These are phyloP conservation scores for Avahi laniger DNA, from an alignment of 2,797 vertebrate species.

Conservation along the genomic window DNA sequence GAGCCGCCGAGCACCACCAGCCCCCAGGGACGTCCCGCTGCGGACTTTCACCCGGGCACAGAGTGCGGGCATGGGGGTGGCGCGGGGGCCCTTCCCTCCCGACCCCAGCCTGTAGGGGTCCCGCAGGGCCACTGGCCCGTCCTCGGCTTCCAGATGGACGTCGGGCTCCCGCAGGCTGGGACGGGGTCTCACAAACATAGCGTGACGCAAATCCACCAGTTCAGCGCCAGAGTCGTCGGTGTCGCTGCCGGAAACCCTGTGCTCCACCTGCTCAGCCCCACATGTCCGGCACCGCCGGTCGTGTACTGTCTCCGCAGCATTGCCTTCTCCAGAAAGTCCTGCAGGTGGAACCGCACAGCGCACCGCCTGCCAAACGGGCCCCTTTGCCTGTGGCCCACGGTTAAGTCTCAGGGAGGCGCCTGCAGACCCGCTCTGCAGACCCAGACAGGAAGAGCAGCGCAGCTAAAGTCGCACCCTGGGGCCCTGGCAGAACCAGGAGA, in stretches of 20 bases:
- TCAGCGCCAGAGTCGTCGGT: fast-evolving
- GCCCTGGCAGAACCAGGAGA: fast-evolving
- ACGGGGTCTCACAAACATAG: too few relatives aligned
- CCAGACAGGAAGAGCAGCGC: not conserved
- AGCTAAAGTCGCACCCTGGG: fast-evolving
- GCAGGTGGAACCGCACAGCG: fast-evolving
- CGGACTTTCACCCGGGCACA: not conserved
- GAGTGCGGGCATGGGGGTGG: too few relatives aligned
- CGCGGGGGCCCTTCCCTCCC: not conserved
- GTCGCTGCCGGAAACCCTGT: not conserved
- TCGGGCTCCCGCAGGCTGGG: fast-evolving
- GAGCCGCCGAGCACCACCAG: conserved; percentile 86
- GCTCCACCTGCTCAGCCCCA: not conserved
- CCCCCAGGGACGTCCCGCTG: conserved; percentile 86
- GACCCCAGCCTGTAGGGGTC: fast-evolving
- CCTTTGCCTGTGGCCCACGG: fast-evolving
- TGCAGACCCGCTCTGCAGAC: not conserved
- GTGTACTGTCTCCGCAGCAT: fast-evolving
- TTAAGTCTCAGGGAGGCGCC: not conserved
- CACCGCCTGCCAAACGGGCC: fast-evolving
- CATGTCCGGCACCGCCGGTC: fast-evolving
- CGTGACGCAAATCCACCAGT: fast-evolving
- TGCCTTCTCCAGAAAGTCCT: not conserved
- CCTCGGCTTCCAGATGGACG: fast-evolving
- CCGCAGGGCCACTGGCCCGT: not conserved